phyloP scores from a whole-genome alignment of 2,113 vertebrate species.

The Austrofundulus limnaeus region DNA sequence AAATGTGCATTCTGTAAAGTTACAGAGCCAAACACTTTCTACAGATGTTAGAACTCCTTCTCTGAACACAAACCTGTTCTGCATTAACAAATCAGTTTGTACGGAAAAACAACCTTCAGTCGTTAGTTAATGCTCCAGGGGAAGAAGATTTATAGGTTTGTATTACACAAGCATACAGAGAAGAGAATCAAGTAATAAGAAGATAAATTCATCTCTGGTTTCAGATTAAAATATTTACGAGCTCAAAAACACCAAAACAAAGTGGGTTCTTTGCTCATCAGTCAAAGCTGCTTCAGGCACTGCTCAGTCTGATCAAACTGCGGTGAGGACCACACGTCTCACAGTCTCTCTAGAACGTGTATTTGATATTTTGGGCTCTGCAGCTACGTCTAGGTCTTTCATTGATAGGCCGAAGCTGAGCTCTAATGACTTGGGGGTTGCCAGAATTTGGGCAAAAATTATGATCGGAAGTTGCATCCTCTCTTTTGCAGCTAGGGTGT shows the following conservation, averaged over 20 bases:
- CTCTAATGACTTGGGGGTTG: constrained; percentile 78
- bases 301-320: constrained; percentile 43
- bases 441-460: constrained; percentile 78
- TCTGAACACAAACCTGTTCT: constrained; percentile 16
- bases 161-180: not conserved
- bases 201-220: not conserved
- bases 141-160: not conserved
- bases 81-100: constrained; percentile 7
- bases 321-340: constrained; percentile 27
- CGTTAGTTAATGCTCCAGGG: not conserved
- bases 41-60: constrained; percentile 1
- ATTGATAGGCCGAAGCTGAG: constrained; percentile 61
- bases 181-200: not conserved
- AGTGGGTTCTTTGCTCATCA: not conserved
- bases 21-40: constrained; percentile 1
- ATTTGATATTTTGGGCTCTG: constrained; percentile 78
- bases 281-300: constrained; percentile 71
- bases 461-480: constrained; percentile 73
- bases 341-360: constrained; percentile 77
- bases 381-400: constrained; percentile 78
- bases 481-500: constrained; percentile 81
- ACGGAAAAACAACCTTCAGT: constrained; percentile 17
- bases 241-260: constrained; percentile 9
- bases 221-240: not conserved
- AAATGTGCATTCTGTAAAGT: constrained; percentile 18